phyloP scores from a whole-genome alignment of 1,140 invertebrate genomes.

The Heterodera schachtii region DNA sequence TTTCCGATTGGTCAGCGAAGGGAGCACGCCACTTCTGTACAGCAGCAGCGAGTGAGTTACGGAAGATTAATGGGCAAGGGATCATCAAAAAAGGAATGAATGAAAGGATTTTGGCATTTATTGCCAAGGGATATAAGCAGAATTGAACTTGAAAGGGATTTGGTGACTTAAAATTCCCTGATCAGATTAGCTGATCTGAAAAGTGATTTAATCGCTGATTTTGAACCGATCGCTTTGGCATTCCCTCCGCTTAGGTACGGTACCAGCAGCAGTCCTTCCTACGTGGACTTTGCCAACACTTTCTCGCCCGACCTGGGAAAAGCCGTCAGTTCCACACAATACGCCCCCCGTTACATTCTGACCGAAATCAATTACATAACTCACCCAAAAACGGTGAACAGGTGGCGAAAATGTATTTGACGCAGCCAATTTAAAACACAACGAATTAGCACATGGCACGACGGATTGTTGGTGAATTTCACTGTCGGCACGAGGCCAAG shows the following conservation, averaged over 20 bases:
- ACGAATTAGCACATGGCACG: conserved; percentile 47
- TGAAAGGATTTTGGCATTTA: too few relatives aligned
- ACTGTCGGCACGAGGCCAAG: conserved; percentile 52
- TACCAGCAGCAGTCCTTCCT: conserved; percentile 48
- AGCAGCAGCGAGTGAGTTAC: conserved; percentile 42
- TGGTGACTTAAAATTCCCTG: too few relatives aligned
- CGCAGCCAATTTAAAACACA: background rate
- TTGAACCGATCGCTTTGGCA: too few relatives aligned
- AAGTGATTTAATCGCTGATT: too few relatives aligned
- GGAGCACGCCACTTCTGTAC: conserved; percentile 56
- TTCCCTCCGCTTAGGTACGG: conserved; percentile 43
- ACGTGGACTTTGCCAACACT: conserved; percentile 61
- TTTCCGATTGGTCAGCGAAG: conserved; percentile 54
- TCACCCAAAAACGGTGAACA: conserved; percentile 65
- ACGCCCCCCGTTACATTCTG: conserved; percentile 63
- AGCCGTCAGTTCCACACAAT: conserved; percentile 59
- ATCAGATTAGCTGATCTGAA: too few relatives aligned
- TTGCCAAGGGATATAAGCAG: too few relatives aligned
- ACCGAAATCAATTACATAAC: conserved; percentile 61
- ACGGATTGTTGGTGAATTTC: conserved; percentile 62
- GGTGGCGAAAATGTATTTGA: background rate
- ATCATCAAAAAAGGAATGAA: too few relatives aligned
- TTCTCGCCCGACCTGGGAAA: conserved; percentile 58
- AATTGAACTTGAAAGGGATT: too few relatives aligned
- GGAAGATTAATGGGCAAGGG: too few relatives aligned